These are phyloP conservation scores for Dendrolimus kikuchii DNA, from an alignment of 1,140 invertebrate species.

Conservation along the genomic window DNA sequence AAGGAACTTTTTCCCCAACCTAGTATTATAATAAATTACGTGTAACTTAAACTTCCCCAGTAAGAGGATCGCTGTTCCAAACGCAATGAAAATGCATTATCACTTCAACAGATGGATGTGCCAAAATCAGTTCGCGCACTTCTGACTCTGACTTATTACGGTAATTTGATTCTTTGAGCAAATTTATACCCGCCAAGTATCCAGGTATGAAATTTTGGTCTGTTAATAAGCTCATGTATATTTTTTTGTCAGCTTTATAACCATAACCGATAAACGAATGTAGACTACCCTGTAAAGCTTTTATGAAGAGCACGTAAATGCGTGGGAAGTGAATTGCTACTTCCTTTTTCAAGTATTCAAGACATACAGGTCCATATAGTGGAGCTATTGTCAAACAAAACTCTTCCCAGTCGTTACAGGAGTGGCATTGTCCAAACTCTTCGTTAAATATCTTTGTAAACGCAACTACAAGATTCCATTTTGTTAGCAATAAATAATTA, in stretches of 20 bases:
- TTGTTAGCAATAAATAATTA: slow-evolving; percentile 35
- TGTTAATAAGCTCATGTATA: slow-evolving; percentile 17
- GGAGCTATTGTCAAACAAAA: slow-evolving; percentile 16
- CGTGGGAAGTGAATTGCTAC: slow-evolving; percentile 26
- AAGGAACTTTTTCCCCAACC: too few relatives aligned
- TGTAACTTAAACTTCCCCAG: too few relatives aligned
- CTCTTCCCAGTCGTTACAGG: slow-evolving; percentile 19
- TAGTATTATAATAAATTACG: too few relatives aligned
- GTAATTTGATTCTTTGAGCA: slow-evolving; percentile 11
- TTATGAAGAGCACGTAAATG: slow-evolving; percentile 34
- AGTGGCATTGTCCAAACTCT: slow-evolving; percentile 6
- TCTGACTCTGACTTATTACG: not conserved
- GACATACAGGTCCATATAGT: slow-evolving; percentile 24
- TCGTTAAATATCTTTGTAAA: slow-evolving; percentile 20
- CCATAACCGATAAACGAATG: slow-evolving; percentile 2
- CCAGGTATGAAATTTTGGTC: slow-evolving; percentile 23
- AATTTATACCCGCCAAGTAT: slow-evolving; percentile 24
- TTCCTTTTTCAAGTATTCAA: slow-evolving; percentile 30
- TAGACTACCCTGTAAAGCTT: slow-evolving; percentile 19
- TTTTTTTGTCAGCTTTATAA: slow-evolving; percentile 6
- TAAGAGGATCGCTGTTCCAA: not conserved
- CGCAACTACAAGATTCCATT: slow-evolving; percentile 27
- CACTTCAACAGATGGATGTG: slow-evolving; percentile 34
- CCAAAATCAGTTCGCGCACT: slow-evolving; percentile 14
- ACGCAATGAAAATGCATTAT: slow-evolving; percentile 40